These are phyloP conservation scores for Pandemis cinnamomeana DNA, from an alignment of 2,888 invertebrate genomes.

Conservation along the genomic window DNA sequence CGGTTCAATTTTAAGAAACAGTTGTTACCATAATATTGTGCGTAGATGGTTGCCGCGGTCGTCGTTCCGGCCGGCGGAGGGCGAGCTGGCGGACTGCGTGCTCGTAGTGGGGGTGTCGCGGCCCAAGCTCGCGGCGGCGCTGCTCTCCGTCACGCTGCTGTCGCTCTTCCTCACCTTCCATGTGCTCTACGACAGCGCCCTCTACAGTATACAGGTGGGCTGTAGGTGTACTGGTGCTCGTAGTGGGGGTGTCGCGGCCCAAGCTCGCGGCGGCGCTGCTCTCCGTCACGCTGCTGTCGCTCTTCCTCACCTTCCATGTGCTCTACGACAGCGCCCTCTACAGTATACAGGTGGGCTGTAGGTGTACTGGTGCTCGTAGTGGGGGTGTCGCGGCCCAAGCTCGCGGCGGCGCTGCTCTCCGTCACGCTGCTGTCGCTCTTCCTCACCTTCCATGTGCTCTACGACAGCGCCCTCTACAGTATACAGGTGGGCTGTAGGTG, in stretches of 20 bases:
- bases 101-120: slow-evolving; percentile 93
- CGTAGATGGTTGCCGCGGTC: slow-evolving; percentile 93
- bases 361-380: slow-evolving; percentile 93
- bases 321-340: slow-evolving; percentile 94
- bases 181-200: slow-evolving; percentile 93
- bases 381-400: slow-evolving; percentile 92
- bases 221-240: not conserved
- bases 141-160: slow-evolving; percentile 91
- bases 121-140: slow-evolving; percentile 92
- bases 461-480: slow-evolving; percentile 93
- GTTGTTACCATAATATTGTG: not conserved
- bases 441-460: slow-evolving; percentile 93
- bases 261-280: slow-evolving; percentile 77
- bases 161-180: slow-evolving; percentile 94
- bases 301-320: slow-evolving; percentile 93
- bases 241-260: slow-evolving; percentile 83
- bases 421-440: slow-evolving; percentile 92
- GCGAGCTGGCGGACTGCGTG: slow-evolving; percentile 93
- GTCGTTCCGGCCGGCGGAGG: slow-evolving; percentile 92
- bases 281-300: slow-evolving; percentile 91
- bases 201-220: slow-evolving; percentile 89
- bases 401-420: slow-evolving; percentile 91
- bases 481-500: slow-evolving; percentile 81
- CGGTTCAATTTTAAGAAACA: too few relatives aligned
- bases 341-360: slow-evolving; percentile 87